Evolutionary conservation across 2,113 vertebrate species (phyloP), one percentile per base, ranked within the genome.

Genomic region (Cyprinus carpio): DNA sequence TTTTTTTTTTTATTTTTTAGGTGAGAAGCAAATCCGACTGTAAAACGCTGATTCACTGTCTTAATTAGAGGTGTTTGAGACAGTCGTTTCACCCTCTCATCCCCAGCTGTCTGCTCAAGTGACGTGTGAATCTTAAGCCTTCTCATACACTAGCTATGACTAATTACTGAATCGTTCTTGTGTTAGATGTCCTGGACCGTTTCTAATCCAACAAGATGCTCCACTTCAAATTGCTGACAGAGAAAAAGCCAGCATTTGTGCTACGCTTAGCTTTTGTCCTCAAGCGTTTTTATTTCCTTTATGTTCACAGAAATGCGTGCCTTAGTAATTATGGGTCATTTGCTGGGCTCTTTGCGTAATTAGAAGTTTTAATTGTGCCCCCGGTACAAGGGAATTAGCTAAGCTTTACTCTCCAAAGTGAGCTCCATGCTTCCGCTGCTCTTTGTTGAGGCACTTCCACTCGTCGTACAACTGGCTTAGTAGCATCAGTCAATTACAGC

Each of bases 301-400:
- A 69, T 74, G 12, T 67, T 82, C 85, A 90, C 90, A 89, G 74
- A 86, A 65, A 86, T 90, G 82, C 89, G 87, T 29, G 79, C 31
- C 75, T 81, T 75, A 69, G 78, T 89, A 93, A 92, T 94, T 93
- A 92, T 90, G 87, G 93, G 89, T 94, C 87, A 90, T 93, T 95
- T 92, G 62, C 12, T 74, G 77, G 75, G 76, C 89, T 92, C 89
- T 83, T 89, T 90, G 88, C 81, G 64, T 92, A 94, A 95, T 95
- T 93, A 93, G 87, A 88, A 82, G 65, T 93, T 94, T 93, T 93
- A 96, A 94, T 94, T 95, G 91, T 89, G 87, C 91, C 86, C 84
- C 87, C 1, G 29, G 88, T 92, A 93, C 88, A 92, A 92, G 89
- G 89, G 93, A 94, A 90, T 93, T 95, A 91, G 86, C 89, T 87